phyloP scores from a whole-genome alignment of 2,797 vertebrate genomes.

The Falco columbarius region DNA sequence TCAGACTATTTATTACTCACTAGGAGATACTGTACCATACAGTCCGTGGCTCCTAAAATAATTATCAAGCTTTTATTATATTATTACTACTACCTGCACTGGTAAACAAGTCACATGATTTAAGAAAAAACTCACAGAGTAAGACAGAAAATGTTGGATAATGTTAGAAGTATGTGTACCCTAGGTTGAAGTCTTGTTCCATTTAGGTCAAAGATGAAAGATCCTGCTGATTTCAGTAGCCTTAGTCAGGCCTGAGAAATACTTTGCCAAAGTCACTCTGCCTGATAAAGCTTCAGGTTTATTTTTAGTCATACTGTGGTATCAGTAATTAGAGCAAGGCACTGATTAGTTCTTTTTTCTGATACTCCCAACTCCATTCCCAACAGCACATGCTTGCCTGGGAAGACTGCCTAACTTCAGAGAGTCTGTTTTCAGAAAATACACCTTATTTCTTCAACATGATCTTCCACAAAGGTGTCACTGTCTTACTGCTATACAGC shows the following conservation, averaged over 20 bases:
- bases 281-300: background rate
- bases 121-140: background rate
- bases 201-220: slow-evolving; percentile 13
- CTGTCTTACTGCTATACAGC: background rate
- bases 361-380: background rate
- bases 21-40: slow-evolving; percentile 45
- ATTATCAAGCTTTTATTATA: background rate
- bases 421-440: background rate
- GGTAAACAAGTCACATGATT: background rate
- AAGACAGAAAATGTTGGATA: background rate
- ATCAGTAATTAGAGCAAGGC: background rate
- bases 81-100: background rate
- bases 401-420: background rate
- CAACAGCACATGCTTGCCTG: background rate
- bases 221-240: slow-evolving; percentile 16
- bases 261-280: background rate
- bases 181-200: background rate
- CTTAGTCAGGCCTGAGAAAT: background rate
- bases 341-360: background rate
- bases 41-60: slow-evolving; percentile 10
- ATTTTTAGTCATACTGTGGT: background rate
- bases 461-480: background rate
- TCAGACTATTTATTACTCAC: slow-evolving; percentile 46
- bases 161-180: background rate
- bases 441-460: background rate